Conservation (phyloP, 2,797 vertebrate genomes). For the Tenualosa thibaudeaui region DNA sequence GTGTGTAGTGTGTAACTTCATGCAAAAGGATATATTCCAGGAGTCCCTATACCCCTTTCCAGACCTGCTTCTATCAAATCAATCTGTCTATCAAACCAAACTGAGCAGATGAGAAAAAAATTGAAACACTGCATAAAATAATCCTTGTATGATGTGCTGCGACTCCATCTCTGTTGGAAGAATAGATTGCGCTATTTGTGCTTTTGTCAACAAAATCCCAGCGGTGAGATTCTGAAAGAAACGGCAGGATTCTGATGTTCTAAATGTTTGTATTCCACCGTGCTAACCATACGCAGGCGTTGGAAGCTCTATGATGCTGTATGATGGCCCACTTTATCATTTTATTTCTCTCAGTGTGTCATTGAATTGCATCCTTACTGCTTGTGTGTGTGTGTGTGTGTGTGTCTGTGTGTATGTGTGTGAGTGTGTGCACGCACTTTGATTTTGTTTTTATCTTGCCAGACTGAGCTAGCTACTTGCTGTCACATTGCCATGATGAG, state of each 20-base stretch:
- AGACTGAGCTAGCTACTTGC: neutral
- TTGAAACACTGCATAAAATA: neutral
- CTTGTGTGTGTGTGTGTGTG: neutral
- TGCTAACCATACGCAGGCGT: neutral
- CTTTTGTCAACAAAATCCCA: conserved; percentile 8
- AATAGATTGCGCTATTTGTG: neutral
- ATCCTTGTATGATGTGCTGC: neutral
- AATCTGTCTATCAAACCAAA: conserved; percentile 1
- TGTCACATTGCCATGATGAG: neutral
- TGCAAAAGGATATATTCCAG: neutral
- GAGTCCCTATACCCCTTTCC: neutral
- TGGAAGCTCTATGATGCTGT: neutral
- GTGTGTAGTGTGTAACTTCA: neutral
- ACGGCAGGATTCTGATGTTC: conserved; percentile 3
- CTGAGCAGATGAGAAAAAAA: neutral
- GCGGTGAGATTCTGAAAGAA: neutral
- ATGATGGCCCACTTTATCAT: neutral
- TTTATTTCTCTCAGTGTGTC: neutral
- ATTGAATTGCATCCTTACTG: neutral
- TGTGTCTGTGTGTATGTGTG: neutral
- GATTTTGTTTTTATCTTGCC: neutral
- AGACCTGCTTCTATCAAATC: neutral
- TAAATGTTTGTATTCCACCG: neutral
- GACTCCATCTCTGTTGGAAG: neutral
- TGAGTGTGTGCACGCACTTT: neutral